Percentiles rank a stretch among this genome's conserved stretches.
Conservation (phyloP, 1,140 invertebrate species). For the Metopolophium dirhodum region DNA sequence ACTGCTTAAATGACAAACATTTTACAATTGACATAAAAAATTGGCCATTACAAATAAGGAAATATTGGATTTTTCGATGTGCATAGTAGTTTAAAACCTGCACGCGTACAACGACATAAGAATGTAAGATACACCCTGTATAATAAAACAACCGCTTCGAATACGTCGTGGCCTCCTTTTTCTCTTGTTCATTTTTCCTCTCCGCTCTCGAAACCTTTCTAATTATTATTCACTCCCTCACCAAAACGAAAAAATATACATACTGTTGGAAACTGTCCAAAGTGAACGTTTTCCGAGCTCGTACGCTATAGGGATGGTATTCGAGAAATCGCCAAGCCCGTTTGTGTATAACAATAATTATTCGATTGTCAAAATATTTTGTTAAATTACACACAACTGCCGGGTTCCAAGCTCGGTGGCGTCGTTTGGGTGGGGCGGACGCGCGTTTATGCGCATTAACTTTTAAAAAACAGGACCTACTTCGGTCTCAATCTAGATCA, state of each 20-base stretch:
- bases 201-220: neutral
- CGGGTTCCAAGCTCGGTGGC: neutral
- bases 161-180: neutral
- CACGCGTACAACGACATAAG: neutral
- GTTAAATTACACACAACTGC: neutral
- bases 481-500: neutral
- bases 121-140: neutral
- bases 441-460: neutral
- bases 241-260: neutral
- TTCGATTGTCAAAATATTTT: constrained; percentile 12
- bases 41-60: too few relatives aligned
- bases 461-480: neutral
- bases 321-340: neutral
- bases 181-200: neutral
- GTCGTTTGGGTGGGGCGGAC: neutral
- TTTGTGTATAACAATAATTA: neutral
- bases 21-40: neutral
- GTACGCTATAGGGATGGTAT: neutral
- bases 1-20: neutral
- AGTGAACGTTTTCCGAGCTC: neutral
- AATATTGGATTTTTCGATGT: too few relatives aligned
- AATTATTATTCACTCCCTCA: neutral
- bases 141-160: neutral
- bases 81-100: neutral
- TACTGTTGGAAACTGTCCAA: neutral